phyloP scores from a whole-genome alignment of 2,888 invertebrate genomes.

The Nymphalis urticae region DNA sequence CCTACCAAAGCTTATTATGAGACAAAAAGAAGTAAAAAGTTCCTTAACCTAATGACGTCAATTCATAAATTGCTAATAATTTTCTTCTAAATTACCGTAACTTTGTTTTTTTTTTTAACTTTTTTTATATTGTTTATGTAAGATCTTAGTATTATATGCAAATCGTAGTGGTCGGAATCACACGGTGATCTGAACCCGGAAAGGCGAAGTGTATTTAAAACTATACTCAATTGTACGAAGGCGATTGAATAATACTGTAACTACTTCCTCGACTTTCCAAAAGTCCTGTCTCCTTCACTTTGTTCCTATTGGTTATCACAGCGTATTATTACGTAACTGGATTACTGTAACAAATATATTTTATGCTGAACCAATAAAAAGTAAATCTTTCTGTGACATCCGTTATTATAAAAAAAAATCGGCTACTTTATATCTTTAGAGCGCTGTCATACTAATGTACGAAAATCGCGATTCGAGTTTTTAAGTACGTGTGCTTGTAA shows the following conservation, averaged over 20 bases:
- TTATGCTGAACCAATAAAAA: too few species aligned
- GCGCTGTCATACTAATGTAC: too few species aligned
- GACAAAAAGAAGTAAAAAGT: neutral
- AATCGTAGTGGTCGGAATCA: neutral
- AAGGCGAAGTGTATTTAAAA: conserved; percentile 7
- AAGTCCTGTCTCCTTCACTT: conserved; percentile 10
- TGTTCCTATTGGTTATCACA: conserved; percentile 8
- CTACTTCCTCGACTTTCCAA: conserved; percentile 25
- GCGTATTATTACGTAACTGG: neutral
- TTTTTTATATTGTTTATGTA: conserved; percentile 1
- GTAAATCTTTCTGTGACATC: too few species aligned
- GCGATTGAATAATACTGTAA: conserved; percentile 14
- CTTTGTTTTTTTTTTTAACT: neutral
- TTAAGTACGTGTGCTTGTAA: too few species aligned
- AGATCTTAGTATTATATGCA: conserved; percentile 2
- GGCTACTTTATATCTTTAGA: too few species aligned
- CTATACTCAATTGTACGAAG: conserved; percentile 6
- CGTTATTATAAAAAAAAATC: too few species aligned
- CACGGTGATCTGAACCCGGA: conserved; percentile 1
- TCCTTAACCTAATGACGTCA: neutral
- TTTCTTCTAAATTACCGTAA: neutral
- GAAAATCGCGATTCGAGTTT: too few species aligned
- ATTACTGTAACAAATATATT: neutral
- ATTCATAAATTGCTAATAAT: neutral
- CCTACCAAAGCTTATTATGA: neutral